phyloP scores from a whole-genome alignment of 1,140 invertebrate genomes.

The Maconellicoccus hirsutus region DNA sequence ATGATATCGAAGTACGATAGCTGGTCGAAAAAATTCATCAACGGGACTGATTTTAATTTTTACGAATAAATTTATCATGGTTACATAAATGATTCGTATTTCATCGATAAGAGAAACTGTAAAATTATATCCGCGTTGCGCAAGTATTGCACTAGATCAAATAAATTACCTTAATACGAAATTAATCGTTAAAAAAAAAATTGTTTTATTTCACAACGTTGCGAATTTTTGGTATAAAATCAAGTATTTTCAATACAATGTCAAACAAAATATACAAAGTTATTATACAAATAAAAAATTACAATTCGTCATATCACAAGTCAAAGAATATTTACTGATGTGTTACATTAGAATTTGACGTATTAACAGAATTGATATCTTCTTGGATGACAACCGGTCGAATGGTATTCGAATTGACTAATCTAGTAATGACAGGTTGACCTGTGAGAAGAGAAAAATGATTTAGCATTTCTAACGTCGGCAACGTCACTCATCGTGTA shows the following conservation, averaged over 20 bases:
- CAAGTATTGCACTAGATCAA: too few relatives aligned
- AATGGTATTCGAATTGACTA: slow-evolving; percentile 12
- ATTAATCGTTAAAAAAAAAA: not conserved
- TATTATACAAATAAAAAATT: slow-evolving; percentile 17
- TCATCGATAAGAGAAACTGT: too few relatives aligned
- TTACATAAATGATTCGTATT: too few relatives aligned
- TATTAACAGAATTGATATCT: not conserved
- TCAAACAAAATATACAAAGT: not conserved
- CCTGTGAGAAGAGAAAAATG: too few relatives aligned
- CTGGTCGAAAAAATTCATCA: slow-evolving; percentile 53
- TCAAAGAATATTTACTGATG: slow-evolving; percentile 4
- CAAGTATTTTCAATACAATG: not conserved
- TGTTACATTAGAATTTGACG: not conserved
- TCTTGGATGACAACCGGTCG: slow-evolving; percentile 5
- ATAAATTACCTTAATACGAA: too few relatives aligned
- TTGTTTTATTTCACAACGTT: not conserved
- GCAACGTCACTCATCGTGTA: too few relatives aligned
- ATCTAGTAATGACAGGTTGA: slow-evolving; percentile 7
- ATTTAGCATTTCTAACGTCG: too few relatives aligned
- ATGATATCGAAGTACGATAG: slow-evolving; percentile 54
- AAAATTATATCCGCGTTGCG: too few relatives aligned
- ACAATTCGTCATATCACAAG: not conserved
- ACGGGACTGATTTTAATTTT: slow-evolving; percentile 49
- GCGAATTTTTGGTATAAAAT: slow-evolving; percentile 5
- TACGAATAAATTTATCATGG: slow-evolving; percentile 31